Evolutionary conservation across 2,797 vertebrate genomes (phyloP), one percentile per base, ranked within the genome.

Genomic region (Gymnothorax reevesii): DNA sequence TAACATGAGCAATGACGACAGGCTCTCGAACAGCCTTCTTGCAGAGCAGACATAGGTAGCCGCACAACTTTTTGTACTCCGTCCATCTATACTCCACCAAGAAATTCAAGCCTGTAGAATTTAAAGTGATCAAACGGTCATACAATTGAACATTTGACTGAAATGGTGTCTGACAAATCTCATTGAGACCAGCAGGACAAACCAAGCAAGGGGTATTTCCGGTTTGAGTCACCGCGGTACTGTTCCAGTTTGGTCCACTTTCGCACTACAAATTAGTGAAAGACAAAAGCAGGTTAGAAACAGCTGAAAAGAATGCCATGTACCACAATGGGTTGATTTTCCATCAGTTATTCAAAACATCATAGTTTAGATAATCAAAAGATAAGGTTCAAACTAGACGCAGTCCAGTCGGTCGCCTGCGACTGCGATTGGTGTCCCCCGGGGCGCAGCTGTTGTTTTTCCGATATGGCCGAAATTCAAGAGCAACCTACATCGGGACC

Each of bases 11-110:
- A 22, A 86, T 66, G 52, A 33, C 77, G 13, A 71, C 79, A 25
- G 49, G 57, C 0, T 71, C 0, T 0, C 7, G 27, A 57, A 94
- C 69, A 17, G 0, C 92, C 86, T 60, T 91, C 75, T 84, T 0
- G 84, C 95, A 95, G 17, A 95, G 94, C 83, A 93, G 88, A 87
- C 95, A 95, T 79, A 95, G 64, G 82, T 60, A 90, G 6, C 15
- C 82, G 83, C 52, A 22, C 2, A 4, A 6, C 17, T 10, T 2
- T 1, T n/a, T 10, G 22, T 59, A 1, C 1, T 0, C 2, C 0
- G 0, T 0, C 1, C 57, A 22, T 25, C 80, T 0, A 27, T 93
- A 52, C 73, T 57, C 85, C 85, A 92, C 92, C 17, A 95, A 1
- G 71, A 94, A 95, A 17, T 91, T 27, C 2, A 69, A 22, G 7